Evolutionary conservation across 37 sponge, comb jelly and placozoan species (phyloP).

Genomic region (Aphrocallistes beatrix): DNA sequence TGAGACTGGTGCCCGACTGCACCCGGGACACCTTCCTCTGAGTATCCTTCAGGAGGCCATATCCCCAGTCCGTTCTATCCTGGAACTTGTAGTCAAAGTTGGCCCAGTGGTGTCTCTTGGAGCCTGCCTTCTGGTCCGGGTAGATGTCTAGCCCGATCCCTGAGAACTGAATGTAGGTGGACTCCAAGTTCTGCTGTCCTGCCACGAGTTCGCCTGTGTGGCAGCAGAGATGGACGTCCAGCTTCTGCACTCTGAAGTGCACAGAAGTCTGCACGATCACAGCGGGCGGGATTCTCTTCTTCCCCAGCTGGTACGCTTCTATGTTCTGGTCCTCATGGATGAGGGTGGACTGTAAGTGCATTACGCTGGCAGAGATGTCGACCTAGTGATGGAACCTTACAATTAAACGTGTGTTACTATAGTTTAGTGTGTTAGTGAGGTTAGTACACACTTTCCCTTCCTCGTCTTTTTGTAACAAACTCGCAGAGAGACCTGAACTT

Average conservation of each 20-base stretch:
- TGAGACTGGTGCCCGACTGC: neutral
- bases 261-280: slow-evolving; percentile 62
- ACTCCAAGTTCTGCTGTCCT: neutral
- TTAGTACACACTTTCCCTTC: neutral
- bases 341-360: neutral
- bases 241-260: slow-evolving; percentile 41
- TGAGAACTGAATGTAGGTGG: slow-evolving; percentile 15
- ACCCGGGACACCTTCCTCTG: slow-evolving; percentile 34
- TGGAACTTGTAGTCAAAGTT: slow-evolving; percentile 37
- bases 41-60: slow-evolving; percentile 25
- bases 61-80: slow-evolving; percentile 30
- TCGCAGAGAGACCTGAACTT: neutral
- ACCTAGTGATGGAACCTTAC: neutral
- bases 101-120: slow-evolving; percentile 57
- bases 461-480: neutral
- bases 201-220: slow-evolving; percentile 17
- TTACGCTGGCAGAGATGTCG: neutral
- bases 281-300: slow-evolving; percentile 25
- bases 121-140: slow-evolving; percentile 50
- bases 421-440: neutral
- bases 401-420: neutral
- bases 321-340: neutral
- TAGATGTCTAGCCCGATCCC: slow-evolving; percentile 51
- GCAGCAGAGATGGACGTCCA: slow-evolving; percentile 62
- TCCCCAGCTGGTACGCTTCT: slow-evolving; percentile 39